Percentiles rank a stretch among this genome's conserved stretches.
Conservation (phyloP, 23 tunicate genomes). For the Botrylloides violaceus region DNA sequence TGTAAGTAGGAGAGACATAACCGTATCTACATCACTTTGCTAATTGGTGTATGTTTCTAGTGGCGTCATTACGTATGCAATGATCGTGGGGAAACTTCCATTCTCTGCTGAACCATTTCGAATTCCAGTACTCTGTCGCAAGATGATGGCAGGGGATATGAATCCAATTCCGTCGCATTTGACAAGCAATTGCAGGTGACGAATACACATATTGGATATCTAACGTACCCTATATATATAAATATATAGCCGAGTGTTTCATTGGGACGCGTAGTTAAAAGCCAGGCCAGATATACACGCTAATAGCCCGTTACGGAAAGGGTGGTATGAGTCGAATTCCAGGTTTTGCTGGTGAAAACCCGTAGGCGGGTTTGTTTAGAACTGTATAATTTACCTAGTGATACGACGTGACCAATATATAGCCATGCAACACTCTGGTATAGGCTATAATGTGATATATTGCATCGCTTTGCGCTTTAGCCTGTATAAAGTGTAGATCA, state of each 20-base stretch:
- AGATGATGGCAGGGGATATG: constrained; percentile 95
- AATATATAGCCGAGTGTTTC: background rate
- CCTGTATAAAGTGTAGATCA: too few relatives aligned
- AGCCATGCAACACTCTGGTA: too few relatives aligned
- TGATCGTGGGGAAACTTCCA: constrained; percentile 92
- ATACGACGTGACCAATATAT: too few relatives aligned
- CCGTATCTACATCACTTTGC: background rate
- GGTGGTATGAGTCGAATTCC: too few relatives aligned
- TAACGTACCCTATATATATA: background rate
- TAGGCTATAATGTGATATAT: too few relatives aligned
- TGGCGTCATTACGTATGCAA: constrained; percentile 92
- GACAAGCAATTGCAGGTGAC: constrained; percentile 66
- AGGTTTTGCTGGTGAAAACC: too few relatives aligned
- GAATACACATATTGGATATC: background rate
- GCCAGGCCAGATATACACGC: too few relatives aligned
- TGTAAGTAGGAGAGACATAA: constrained; percentile 47
- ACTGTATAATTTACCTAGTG: too few relatives aligned
- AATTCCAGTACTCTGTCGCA: constrained; percentile 76
- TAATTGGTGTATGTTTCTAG: constrained; percentile 25
- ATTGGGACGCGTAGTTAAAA: background rate
- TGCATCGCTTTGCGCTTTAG: too few relatives aligned
- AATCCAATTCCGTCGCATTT: constrained; percentile 68
- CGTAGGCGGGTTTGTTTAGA: too few relatives aligned
- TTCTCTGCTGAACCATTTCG: constrained; percentile 95
- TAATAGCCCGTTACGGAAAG: too few relatives aligned